Evolutionary conservation across 2,888 invertebrate species (phyloP), one percentile per base, ranked within the genome.

Genomic region (Penaeus monodon): DNA sequence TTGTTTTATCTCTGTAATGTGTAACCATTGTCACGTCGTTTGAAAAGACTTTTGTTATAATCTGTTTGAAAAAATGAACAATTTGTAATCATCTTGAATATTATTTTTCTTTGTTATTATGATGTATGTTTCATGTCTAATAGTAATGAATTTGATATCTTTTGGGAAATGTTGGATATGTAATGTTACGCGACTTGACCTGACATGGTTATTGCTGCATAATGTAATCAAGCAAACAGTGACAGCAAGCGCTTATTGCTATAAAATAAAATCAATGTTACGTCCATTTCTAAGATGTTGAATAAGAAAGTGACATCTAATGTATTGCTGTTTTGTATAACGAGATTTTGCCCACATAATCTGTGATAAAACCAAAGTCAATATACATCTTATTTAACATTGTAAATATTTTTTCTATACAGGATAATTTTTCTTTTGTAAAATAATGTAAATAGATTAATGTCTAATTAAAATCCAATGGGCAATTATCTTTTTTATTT

Each of bases 311-410:
- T 63, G 44, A 82, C 70, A 82, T 77, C 77, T 49, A 81, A 70
- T 81, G 81, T 49, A 70, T 44, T 81, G 81, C 81, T 82, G 70
- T 82, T 82, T 44, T 82, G 82, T 82, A 44, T 79, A 22, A 44
- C 33, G 77, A 77, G 77, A 77, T 27, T 80, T 78, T 83, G 86
- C 86, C 86, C 86, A 83, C 83, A 73, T 87, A 57, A 87, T 83
- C 86, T 87, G 86, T 87, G 86, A 87, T 87, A 87, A 83, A 65
- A 78, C 86, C 86, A 87, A 87, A 87, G 86, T 87, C 86, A 87
- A 57, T 87, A 87, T 87, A 83, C 78, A 79, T 66, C 86, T 87
- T 87, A 83, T 79, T 87, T 87, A 79, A 86, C 78, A 44, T 57
- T 87, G 86, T 87, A 87, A 33, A 87, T 87, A 87, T 83, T 87